Conservation (phyloP, 2,113 vertebrate genomes). For the Cranoglanis bouderius region DNA sequence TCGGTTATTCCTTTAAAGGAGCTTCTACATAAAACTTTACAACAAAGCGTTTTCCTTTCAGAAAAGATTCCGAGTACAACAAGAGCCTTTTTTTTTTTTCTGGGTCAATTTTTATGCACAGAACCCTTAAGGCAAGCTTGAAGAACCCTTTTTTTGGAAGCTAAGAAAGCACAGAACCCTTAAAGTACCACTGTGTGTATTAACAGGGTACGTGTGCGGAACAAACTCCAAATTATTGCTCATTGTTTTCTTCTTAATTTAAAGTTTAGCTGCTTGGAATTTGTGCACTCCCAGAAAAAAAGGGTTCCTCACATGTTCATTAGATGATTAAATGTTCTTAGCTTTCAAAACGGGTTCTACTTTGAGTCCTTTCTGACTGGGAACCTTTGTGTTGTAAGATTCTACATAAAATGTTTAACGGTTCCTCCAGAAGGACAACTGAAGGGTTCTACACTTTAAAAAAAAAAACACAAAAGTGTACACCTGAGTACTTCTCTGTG, state of each 20-base stretch:
- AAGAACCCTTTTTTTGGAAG: neutral
- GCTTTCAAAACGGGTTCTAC: neutral
- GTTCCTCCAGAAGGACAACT: neutral
- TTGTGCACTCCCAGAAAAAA: neutral
- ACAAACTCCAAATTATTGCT: too few species aligned
- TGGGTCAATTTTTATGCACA: neutral
- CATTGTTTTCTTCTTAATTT: neutral
- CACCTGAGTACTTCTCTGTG: neutral
- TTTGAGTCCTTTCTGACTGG: neutral
- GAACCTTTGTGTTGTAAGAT: neutral
- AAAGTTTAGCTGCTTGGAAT: neutral
- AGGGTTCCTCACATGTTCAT: neutral
- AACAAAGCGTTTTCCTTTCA: neutral
- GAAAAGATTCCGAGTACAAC: neutral
- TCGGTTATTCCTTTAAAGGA: neutral
- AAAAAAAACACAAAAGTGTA: too few species aligned
- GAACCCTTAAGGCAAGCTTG: neutral
- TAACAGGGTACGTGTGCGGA: neutral
- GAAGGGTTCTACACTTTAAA: neutral
- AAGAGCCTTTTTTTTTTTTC: too few species aligned
- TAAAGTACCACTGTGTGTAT: neutral
- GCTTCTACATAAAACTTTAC: neutral
- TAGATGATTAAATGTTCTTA: neutral
- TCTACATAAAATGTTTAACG: neutral
- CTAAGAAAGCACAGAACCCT: too few species aligned